A percentile compares a stretch with the other conserved stretches of the same genome.
phyloP scores from a whole-genome alignment of 1,140 invertebrate species.

The roundworm (Caenorhabditis elegans) region DNA sequence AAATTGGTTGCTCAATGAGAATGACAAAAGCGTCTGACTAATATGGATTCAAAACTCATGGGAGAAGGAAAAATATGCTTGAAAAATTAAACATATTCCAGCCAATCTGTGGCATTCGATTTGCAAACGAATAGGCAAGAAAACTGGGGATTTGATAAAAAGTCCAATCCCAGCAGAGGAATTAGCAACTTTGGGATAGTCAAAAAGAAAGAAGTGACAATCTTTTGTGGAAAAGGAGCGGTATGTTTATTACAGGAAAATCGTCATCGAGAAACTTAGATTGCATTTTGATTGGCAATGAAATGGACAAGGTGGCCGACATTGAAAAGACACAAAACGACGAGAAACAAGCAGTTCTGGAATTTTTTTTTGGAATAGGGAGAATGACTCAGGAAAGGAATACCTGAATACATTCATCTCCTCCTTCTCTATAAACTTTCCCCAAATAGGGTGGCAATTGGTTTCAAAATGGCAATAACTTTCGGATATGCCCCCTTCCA shows the following conservation, averaged over 20 bases:
- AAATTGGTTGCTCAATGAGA: no score
- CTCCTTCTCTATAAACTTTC: not conserved
- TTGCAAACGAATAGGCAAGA: no score
- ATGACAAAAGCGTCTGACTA: no score
- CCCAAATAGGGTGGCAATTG: not conserved
- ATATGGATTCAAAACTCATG: no score
- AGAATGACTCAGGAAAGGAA: conserved; percentile 3
- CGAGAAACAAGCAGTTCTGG: not conserved
- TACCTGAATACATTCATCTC: not conserved
- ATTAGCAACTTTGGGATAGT: not conserved
- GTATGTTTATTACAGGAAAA: conserved; percentile 31
- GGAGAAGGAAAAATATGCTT: no score
- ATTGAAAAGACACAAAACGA: not conserved
- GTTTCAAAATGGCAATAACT: conserved; percentile 19
- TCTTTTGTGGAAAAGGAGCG: not conserved
- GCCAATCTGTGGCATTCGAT: no score
- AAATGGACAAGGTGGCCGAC: not conserved
- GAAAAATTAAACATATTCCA: no score
- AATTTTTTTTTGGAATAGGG: no score
- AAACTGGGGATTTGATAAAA: no score
- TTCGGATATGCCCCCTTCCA: conserved; percentile 3
- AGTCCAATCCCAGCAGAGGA: not conserved
- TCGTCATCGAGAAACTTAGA: conserved; percentile 11
- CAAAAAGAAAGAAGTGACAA: not conserved
- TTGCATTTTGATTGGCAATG: conserved; percentile 32